A percentile compares a stretch with the other conserved stretches of the same genome.
phyloP scores from a whole-genome alignment of 2,113 vertebrate genomes.

The Meleagris gallopavo region DNA sequence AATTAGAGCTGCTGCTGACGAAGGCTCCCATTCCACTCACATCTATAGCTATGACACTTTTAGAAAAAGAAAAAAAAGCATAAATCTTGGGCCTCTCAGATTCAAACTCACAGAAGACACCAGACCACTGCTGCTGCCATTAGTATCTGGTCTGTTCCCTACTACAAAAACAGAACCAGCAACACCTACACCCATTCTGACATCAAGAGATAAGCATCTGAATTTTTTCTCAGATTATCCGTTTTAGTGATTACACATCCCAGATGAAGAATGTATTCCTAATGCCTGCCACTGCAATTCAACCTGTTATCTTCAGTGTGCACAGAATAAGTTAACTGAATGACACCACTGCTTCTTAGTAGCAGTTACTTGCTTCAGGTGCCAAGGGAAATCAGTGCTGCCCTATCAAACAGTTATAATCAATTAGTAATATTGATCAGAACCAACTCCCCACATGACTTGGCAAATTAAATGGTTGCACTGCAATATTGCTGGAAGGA shows the following conservation, averaged over 20 bases:
- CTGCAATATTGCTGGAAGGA: background rate
- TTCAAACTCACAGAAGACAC: background rate
- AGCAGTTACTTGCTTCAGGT: background rate
- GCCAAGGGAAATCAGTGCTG: background rate
- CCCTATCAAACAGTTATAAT: constrained; percentile 14
- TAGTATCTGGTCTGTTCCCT: background rate
- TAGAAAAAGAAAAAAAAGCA: background rate
- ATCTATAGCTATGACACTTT: background rate
- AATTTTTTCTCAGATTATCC: background rate
- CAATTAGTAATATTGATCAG: constrained; percentile 42
- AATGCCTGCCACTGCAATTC: background rate
- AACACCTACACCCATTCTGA: background rate
- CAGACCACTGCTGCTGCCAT: background rate
- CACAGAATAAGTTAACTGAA: background rate
- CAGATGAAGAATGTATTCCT: background rate
- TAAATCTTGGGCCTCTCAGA: background rate
- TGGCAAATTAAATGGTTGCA: background rate
- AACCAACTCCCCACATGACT: background rate
- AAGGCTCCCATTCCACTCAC: background rate
- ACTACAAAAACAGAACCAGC: background rate
- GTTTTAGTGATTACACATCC: background rate
- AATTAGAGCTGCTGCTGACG: background rate
- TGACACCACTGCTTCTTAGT: background rate
- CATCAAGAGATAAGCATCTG: background rate
- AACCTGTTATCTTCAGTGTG: background rate